Evolutionary conservation across 2,888 invertebrate species (phyloP).

Genomic region (Zaprionus obscuricornis): DNA sequence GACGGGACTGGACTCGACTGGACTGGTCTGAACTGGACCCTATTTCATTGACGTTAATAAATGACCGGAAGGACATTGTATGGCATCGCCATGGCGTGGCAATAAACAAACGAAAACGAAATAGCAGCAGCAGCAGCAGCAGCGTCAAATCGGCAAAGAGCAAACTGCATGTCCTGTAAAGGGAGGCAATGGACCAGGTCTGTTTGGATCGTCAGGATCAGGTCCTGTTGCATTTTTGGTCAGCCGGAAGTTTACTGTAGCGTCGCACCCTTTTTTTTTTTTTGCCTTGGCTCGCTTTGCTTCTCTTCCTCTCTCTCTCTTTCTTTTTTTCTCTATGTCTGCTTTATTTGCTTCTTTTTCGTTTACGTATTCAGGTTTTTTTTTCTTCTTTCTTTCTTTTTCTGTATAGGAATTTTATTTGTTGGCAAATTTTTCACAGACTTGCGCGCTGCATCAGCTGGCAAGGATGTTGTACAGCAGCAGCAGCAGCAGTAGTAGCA

Average conservation of each 20-base stretch:
- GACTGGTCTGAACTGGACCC: slow-evolving; percentile 12
- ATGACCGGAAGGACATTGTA: slow-evolving; percentile 79
- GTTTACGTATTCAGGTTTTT: too few species aligned
- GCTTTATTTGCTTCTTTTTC: too few species aligned
- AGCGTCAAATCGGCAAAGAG: slow-evolving; percentile 46
- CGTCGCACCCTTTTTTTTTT: slow-evolving; percentile 66
- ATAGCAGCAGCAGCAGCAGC: slow-evolving; percentile 26
- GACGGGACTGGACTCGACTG: slow-evolving; percentile 28
- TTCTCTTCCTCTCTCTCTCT: background rate
- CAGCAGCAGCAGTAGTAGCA: too few species aligned
- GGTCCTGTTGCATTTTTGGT: slow-evolving; percentile 74
- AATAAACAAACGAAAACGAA: slow-evolving; percentile 67
- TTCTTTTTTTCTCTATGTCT: slow-evolving; percentile 35
- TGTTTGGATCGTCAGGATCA: too few species aligned
- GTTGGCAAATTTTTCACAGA: slow-evolving; percentile 71
- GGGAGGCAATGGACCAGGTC: slow-evolving; percentile 44
- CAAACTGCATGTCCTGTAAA: slow-evolving; percentile 38
- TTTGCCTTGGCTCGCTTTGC: slow-evolving; percentile 29
- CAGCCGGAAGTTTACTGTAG: slow-evolving; percentile 75
- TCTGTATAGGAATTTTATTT: slow-evolving; percentile 53
- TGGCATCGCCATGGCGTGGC: slow-evolving; percentile 67
- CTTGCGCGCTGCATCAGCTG: slow-evolving; percentile 56
- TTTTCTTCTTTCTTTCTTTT: slow-evolving; percentile 22
- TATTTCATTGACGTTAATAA: slow-evolving; percentile 77
- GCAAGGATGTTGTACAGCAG: slow-evolving; percentile 36